Evolutionary conservation across 2,888 invertebrate genomes (phyloP), one percentile per base, ranked within the genome.

Genomic region (Orthonevra nobilis): DNA sequence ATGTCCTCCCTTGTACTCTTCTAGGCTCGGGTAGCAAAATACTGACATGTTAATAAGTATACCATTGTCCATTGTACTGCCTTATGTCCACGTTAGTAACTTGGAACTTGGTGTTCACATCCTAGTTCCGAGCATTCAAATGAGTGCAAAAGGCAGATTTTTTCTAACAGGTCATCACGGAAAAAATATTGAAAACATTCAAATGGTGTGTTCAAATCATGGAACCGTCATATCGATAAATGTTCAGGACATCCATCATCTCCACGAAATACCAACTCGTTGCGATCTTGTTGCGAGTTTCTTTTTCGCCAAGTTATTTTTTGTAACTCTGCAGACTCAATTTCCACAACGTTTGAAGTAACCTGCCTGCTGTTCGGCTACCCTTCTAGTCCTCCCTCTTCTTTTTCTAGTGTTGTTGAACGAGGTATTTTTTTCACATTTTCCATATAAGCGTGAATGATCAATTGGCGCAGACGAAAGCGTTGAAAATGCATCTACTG

Each of bases 281-380:
- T n/a, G n/a, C n/a, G n/a, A n/a, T n/a, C n/a, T n/a, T n/a, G n/a
- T n/a, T n/a, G n/a, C n/a, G n/a, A n/a, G n/a, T n/a, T n/a, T n/a
- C n/a, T n/a, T n/a, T n/a, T n/a, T n/a, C n/a, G n/a, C n/a, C n/a
- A n/a, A n/a, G n/a, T n/a, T n/a, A n/a, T n/a, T n/a, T n/a, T n/a
- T n/a, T n/a, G 17, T 17, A 58, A 58, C 28, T 42, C 58, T 42
- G 10, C 26, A 14, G 58, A 42, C 42, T 58, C 30, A 10, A 58
- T 32, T 30, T 17, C 9, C 6, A 23, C 5, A 9, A 15, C 12
- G 14, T 14, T n/a, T 28, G 15, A 26, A 36, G 2, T 38, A 38
- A 56, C 14, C 15, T 17, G 28, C 10, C 32, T 2, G 32, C 5
- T 10, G 15, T 36, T 36, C 15, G 36, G 14, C 36, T 36, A 15